Evolutionary conservation across 1,140 invertebrate genomes (phyloP), one percentile per base, ranked within the genome.

Genomic region (Achatina immaculata): DNA sequence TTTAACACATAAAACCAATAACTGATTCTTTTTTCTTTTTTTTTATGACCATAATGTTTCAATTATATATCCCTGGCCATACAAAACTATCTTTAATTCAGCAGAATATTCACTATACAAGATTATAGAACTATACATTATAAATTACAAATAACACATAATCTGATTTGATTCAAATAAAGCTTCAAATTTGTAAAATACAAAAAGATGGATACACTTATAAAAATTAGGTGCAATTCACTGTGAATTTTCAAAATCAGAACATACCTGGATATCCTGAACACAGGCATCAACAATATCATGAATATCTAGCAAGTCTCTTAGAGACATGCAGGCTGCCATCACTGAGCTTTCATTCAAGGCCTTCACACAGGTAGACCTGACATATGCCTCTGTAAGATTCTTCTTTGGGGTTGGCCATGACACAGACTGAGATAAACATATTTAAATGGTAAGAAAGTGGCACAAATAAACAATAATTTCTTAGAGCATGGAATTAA

Each of bases 361-460:
- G 51, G 66, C 83, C 4, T 78, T 34, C 34, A 16, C 34, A 77
- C 86, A 87, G 2, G 77, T 68, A 28, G 82, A 11, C 21, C 38
- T 73, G 21, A 82, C 85, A 16, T 77, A 45, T 19, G 73, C 71
- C 43, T 85, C 76, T 77, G 82, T 86, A 4, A 80, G 19, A 38
- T 74, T 74, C 24, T 58, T 72, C 21, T 0, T 65, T 36, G 14
- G 1, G n/a, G 62, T 73, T 62, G 69, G 71, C 71, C 79, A 74
- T 14, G 24, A 0, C 9, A 48, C 14, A 34, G 21, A 21, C 71
- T 74, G 45, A 55, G 51, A 43, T 72, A 4, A 66, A 28, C 31
- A 75, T 16, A 42, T n/a, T 72, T 6, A 1, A 68, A 68, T 7
- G 31, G 4, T 31, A 36, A n/a, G n/a, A n/a, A n/a, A n/a, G n/a